Evolutionary conservation across 2,888 invertebrate species (phyloP), one percentile per base, ranked within the genome.

Genomic region (Euproctis similis): DNA sequence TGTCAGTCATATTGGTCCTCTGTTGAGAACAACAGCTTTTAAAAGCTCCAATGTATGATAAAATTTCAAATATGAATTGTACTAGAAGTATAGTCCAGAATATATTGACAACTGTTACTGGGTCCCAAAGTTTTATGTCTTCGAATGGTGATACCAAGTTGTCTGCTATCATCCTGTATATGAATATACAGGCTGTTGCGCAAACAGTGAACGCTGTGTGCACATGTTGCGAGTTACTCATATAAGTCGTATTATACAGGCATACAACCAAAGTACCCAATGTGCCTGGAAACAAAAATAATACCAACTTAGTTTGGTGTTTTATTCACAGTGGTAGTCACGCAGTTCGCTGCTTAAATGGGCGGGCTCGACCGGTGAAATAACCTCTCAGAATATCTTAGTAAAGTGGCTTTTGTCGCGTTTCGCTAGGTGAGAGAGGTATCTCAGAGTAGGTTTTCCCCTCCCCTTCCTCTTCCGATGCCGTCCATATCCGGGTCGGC

Each of bases 41-140:
- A 21, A 76, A 70, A 1, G 64, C 37, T 1, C 80, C 76, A 0
- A 67, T 52, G 29, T 74, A 81, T 0, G 71, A 67, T 3, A 69
- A 26, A 1, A 80, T 52, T 57, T 85, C 85, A 23, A 77, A 62
- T 1, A 63, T n/a, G 10, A 78, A 68, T 36, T 84, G 81, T 0
- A 45, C 39, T 8, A 61, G 44, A 1, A 85, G 34, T 8, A 74
- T 29, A 0, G 46, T 50, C 81, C 84, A 85, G 44, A 85, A 77
- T 0, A 76, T 26, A 16, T 69, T 65, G 10, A 85, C 74, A 10
- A 81, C 69, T 5, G 54, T 12, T 0, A 75, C 69, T 0, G 68
- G 49, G 41, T 82, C 76, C 69, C 64, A 73, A 0, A 53, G 39
- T 33, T 63, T 52, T 5, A 73, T 59, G 14, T 54, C 58, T 3